Evolutionary conservation across 2,888 invertebrate species (phyloP).

Genomic region (Pyrocoelia pectoralis): DNA sequence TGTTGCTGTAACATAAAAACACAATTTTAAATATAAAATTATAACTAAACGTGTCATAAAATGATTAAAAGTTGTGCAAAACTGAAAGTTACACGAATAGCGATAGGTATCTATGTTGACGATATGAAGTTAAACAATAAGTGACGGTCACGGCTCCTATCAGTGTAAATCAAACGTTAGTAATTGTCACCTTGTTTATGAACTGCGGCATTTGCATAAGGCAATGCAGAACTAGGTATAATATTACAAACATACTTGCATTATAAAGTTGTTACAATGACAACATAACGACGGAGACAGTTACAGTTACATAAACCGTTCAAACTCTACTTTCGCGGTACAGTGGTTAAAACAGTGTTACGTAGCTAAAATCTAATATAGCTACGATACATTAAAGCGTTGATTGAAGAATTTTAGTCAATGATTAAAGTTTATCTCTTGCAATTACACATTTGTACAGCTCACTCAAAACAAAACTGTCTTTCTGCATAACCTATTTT

Average conservation of each 20-base stretch:
- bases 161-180: conserved; percentile 40
- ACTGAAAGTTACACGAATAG: conserved; percentile 28
- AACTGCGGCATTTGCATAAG: conserved; percentile 47
- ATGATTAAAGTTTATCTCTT: not conserved
- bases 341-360: conserved; percentile 25
- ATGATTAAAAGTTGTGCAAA: conserved; percentile 18
- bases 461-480: not conserved
- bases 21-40: conserved; percentile 10
- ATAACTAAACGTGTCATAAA: conserved; percentile 9
- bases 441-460: conserved; percentile 1
- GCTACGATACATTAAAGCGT: too few relatives aligned
- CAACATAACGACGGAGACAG: conserved; percentile 24
- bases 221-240: conserved; percentile 30
- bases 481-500: not conserved
- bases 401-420: too few relatives aligned
- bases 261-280: conserved; percentile 26
- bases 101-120: conserved; percentile 19
- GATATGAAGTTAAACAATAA: conserved; percentile 38
- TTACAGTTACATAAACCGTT: conserved; percentile 34
- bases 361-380: conserved; percentile 20
- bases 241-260: conserved; percentile 31
- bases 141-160: conserved; percentile 37
- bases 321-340: conserved; percentile 35
- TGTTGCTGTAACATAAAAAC: conserved; percentile 75
- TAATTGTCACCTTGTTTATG: conserved; percentile 46